Evolutionary conservation across 2,113 vertebrate species (phyloP), one percentile per base, ranked within the genome.

Genomic region (Pipa parva): DNA sequence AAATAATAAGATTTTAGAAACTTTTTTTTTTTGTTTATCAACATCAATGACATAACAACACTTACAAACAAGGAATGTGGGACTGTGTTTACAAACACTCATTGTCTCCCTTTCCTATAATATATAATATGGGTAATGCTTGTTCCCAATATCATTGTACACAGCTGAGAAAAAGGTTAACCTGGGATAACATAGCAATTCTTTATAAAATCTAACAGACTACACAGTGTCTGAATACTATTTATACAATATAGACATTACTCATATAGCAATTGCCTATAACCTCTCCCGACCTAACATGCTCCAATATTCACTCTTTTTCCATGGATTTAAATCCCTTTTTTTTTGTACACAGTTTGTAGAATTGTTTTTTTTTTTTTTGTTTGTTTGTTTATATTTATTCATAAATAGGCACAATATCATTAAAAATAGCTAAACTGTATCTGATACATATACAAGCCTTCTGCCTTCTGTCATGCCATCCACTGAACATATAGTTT

Each of bases 181-280:
- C 88, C 90, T 92, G 90, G 87, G 86, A 76, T 81, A 88, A 93
- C 93, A n/a, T 95, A 97, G 92, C 92, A 90, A 93, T 42, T 97
- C 90, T 88, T 93, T 97, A 97, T 97, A 95, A 99, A 99, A 98
- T 93, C 95, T 98, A 98, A 87, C 93, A 98, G 95, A 98, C 97
- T 98, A 98, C 97, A 98, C 94, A 99, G 97, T 99, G 97, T 99
- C 97, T 95, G 92, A 92, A 93, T 97, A 95, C 94, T 93, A 92
- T 92, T 90, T 94, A 93, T 93, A 91, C 85, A 89, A 84, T 97
- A 96, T 97, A 97, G 95, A 96, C 97, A 95, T 95, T 88, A 95
- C 93, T 92, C 94, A 88, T 84, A 80, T 88, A 94, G 93, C 93
- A 95, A 93, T 91, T 95, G 95, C 92, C 95, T 97, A 98, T 94